Conservation (phyloP, 2,113 vertebrate genomes). For the Oreochromis spilurus region DNA sequence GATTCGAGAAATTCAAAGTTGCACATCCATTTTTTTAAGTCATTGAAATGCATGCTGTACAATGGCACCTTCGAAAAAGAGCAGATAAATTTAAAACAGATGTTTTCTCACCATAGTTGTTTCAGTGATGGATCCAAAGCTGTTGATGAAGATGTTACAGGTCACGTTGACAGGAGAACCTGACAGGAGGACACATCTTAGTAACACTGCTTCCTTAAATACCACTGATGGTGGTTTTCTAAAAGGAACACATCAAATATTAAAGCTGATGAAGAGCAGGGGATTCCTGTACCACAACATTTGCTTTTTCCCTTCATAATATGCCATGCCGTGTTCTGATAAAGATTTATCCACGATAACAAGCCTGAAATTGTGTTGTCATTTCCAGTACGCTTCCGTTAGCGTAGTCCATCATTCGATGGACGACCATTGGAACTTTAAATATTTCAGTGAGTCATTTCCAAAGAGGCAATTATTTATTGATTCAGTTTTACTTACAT, state of each 20-base stretch:
- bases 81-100: not conserved
- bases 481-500: slow-evolving; percentile 65
- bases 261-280: not conserved
- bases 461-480: slow-evolving; percentile 66
- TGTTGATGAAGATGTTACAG: slow-evolving; percentile 98
- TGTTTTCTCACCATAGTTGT: slow-evolving; percentile 87
- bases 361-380: slow-evolving; percentile 40
- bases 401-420: not conserved
- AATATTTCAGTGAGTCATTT: slow-evolving; percentile 58
- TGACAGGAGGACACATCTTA: slow-evolving; percentile 50
- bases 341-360: not conserved
- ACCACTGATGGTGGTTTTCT: not conserved
- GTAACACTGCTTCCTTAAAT: not conserved
- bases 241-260: not conserved
- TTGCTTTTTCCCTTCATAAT: not conserved
- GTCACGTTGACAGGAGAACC: slow-evolving; percentile 94
- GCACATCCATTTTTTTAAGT: not conserved
- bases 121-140: slow-evolving; percentile 91
- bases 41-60: not conserved
- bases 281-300: not conserved
- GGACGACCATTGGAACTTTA: slow-evolving; percentile 18
- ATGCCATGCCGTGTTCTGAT: not conserved
- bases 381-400: slow-evolving; percentile 24
- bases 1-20: not conserved
- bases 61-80: not conserved